Conservation (phyloP, 2,797 vertebrate genomes). For the Etheostoma perlongum region DNA sequence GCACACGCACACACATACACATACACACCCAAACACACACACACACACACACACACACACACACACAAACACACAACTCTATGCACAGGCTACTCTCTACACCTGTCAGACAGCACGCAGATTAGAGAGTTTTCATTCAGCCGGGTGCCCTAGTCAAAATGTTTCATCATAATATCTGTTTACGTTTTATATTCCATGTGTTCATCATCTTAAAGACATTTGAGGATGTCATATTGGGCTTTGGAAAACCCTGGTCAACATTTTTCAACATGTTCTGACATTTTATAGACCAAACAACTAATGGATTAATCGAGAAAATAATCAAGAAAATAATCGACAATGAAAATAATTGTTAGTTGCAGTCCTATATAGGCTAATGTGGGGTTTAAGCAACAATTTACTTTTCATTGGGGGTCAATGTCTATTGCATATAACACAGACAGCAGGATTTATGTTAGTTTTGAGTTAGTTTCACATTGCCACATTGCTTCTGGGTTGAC, state of each 20-base stretch:
- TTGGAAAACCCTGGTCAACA: too few relatives aligned
- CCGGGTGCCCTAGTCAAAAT: background rate
- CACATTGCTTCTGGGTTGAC: background rate
- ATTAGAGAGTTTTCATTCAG: conserved; percentile 29
- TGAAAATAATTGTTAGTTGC: too few relatives aligned
- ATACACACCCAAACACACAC: conserved; percentile 1
- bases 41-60: conserved; percentile 20
- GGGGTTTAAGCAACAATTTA: background rate
- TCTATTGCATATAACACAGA: background rate
- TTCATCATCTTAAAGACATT: background rate
- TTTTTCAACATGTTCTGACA: too few relatives aligned
- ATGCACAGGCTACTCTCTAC: conserved; percentile 44
- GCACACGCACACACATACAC: conserved; percentile 18
- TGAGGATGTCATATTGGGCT: background rate
- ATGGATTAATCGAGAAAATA: too few relatives aligned
- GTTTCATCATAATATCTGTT: background rate
- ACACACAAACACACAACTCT: conserved; percentile 17
- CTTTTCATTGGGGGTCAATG: background rate
- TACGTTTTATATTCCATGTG: background rate
- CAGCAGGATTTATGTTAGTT: background rate
- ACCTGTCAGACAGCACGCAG: conserved; percentile 60
- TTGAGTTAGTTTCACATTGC: background rate
- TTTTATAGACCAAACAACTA: too few relatives aligned
- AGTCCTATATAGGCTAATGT: background rate
- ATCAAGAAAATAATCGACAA: too few relatives aligned